Base-by-base conservation (phyloP, 2,113 vertebrate genomes). In the Suncus etruscus region DNA sequence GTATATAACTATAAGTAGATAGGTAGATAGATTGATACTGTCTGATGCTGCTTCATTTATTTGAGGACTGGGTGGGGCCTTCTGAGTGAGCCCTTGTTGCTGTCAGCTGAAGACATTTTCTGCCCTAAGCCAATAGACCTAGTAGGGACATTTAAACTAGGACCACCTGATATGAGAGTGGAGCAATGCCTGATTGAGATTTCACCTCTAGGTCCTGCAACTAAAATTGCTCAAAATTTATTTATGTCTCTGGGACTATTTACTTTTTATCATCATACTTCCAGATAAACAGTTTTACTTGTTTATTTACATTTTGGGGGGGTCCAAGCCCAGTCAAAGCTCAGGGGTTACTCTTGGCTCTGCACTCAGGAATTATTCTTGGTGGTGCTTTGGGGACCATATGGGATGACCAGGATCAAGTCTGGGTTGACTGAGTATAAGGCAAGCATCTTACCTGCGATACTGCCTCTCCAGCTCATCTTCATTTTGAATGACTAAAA, bases 81-180 rank as follows among this genome's bases (percentile, higher is more conserved):
- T 39, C 39, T 39, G 39, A 39, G 39, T 39, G 39, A 39, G 39
- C 39, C 39, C 39, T 39, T 39, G 39, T 39, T 66, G 12, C 68
- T 85, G 65, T 47, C 22, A 77, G 3, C 39, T 58, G 14, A 68
- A 91, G 27, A 78, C 22, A 25, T 79, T 92, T 83, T 80, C 50
- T 83, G 58, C 24, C 54, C 25, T 86, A 76, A 84, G 45, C 51
- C 0, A 2, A 18, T 8, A 58, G 45, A 24, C 1, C 20, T 11
- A 9, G 18, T 16, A 0, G 15, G 80, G 74, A n/a, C 39, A 39
- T 39, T 39, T 39, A 39, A 39, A 39, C 39, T 39, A 39, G 39
- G 39, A 39, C 39, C 39, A 39, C 65, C 45, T 32, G 14, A 29
- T 5, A 48, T 54, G 29, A 58, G 25, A 4, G 29, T 15, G 18